Evolutionary conservation across 2,797 vertebrate species (phyloP).

Genomic region (Manis crassicaudata): DNA sequence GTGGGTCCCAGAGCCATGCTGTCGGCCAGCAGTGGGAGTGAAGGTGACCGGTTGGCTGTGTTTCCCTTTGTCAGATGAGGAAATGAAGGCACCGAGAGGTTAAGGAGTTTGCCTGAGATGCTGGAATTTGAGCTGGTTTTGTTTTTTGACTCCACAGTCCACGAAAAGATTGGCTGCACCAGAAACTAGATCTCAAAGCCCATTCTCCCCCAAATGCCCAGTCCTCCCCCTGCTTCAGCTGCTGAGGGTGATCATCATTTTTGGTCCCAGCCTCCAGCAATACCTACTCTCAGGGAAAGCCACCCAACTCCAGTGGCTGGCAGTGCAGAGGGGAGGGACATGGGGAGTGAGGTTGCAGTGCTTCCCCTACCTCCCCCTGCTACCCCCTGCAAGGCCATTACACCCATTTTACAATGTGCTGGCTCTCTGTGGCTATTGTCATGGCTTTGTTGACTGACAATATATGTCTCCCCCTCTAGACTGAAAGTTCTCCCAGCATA

Average conservation of each 20-base stretch:
- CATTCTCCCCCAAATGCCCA: neutral
- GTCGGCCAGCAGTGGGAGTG: neutral
- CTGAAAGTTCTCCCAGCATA: neutral
- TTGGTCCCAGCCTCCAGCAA: neutral
- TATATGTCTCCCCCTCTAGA: neutral
- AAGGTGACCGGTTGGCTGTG: neutral
- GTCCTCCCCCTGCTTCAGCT: neutral
- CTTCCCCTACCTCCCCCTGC: neutral
- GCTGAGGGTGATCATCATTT: accelerated
- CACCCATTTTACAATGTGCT: accelerated
- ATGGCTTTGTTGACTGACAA: neutral
- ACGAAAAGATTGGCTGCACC: neutral
- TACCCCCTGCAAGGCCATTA: neutral
- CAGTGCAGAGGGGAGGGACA: accelerated
- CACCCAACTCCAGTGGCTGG: accelerated
- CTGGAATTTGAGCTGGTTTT: neutral
- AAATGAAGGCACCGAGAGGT: neutral
- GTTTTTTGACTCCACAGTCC: neutral
- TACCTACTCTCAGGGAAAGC: neutral
- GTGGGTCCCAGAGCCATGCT: neutral
- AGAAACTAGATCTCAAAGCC: neutral
- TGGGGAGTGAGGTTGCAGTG: accelerated
- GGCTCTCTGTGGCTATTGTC: neutral
- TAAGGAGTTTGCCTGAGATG: neutral
- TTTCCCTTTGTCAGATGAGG: neutral